Conservation (phyloP, 2,888 invertebrate genomes). For the Heteropelma amictum region DNA sequence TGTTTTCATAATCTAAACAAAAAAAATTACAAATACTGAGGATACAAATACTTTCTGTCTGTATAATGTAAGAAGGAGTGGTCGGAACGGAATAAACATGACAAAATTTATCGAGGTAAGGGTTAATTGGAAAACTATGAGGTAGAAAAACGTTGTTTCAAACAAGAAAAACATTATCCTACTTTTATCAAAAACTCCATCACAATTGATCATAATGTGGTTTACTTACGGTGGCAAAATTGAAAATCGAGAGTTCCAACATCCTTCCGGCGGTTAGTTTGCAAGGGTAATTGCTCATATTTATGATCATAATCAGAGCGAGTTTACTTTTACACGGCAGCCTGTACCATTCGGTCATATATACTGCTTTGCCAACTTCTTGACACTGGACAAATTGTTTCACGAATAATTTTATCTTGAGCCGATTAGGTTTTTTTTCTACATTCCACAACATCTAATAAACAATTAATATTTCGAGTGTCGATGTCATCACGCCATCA, state of each 20-base stretch:
- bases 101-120: too few species aligned
- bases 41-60: too few species aligned
- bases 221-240: conserved; percentile 33
- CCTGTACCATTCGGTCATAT: conserved; percentile 53
- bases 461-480: too few species aligned
- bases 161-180: too few species aligned
- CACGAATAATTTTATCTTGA: not conserved
- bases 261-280: conserved; percentile 29
- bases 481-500: too few species aligned
- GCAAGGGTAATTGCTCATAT: conserved; percentile 30
- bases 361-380: conserved; percentile 38
- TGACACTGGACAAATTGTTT: not conserved
- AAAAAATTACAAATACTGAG: not conserved
- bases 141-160: too few species aligned
- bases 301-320: conserved; percentile 45
- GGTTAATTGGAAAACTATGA: too few species aligned
- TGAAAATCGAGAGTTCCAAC: conserved; percentile 39
- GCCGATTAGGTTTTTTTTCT: too few species aligned
- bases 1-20: conserved; percentile 39
- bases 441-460: too few species aligned
- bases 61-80: too few species aligned
- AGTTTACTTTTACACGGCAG: conserved; percentile 34
- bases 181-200: too few species aligned
- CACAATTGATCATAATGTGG: not conserved
- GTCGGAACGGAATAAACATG: too few species aligned